phyloP scores from a whole-genome alignment of 2,113 vertebrate species.

The Triplophysa siluroides region DNA sequence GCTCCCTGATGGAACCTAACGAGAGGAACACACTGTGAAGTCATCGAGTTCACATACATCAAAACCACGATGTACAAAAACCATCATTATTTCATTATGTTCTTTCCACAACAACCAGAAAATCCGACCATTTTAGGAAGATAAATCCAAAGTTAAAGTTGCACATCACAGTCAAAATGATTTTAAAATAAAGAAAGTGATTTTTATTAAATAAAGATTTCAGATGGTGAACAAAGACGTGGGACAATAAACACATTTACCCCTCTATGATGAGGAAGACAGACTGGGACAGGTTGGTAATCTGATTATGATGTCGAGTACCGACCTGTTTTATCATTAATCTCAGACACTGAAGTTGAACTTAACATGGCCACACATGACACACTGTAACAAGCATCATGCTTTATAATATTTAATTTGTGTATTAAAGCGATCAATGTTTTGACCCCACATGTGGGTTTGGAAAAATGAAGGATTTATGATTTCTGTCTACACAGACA shows the following conservation, averaged over 20 bases:
- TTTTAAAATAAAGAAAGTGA: background rate
- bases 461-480: background rate
- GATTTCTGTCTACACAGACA: background rate
- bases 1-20: background rate
- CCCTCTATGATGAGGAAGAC: background rate
- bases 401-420: background rate
- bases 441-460: background rate
- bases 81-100: too few relatives aligned
- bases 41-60: background rate
- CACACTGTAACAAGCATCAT: background rate
- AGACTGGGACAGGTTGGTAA: constrained; percentile 37
- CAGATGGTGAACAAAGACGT: background rate
- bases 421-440: background rate
- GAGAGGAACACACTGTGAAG: background rate
- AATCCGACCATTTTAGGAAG: background rate
- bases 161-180: too few relatives aligned
- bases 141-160: background rate
- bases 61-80: background rate
- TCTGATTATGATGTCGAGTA: constrained; percentile 47
- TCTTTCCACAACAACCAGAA: background rate
- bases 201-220: background rate
- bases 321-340: constrained; percentile 24
- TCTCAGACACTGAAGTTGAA: background rate
- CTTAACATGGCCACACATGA: constrained; percentile 5
- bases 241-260: constrained; percentile 1